phyloP scores from a whole-genome alignment of 2,888 invertebrate genomes.

The Drosophila lacicola region DNA sequence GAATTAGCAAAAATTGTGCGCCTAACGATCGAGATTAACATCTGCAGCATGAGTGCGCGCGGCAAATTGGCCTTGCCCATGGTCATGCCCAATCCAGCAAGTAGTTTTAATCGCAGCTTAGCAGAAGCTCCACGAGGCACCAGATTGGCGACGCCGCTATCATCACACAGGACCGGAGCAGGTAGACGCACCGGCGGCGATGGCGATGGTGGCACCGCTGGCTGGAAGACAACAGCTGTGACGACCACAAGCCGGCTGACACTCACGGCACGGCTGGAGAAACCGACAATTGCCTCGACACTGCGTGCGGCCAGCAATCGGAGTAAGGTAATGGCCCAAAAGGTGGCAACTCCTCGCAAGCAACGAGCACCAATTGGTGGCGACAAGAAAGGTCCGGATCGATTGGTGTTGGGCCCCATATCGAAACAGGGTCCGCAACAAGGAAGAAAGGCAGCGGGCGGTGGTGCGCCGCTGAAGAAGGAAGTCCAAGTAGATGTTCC shows the following conservation, averaged over 20 bases:
- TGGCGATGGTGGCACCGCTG: conserved; percentile 66
- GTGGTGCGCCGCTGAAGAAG: conserved; percentile 5
- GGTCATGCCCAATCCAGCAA: neutral
- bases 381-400: conserved; percentile 7
- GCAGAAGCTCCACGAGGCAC: conserved; percentile 20
- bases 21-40: conserved; percentile 43
- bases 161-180: conserved; percentile 50
- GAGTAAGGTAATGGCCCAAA: conserved; percentile 14
- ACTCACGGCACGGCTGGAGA: conserved; percentile 33
- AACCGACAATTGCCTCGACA: conserved; percentile 62
- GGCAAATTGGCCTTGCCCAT: conserved; percentile 3
- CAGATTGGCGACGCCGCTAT: conserved; percentile 47
- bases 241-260: neutral
- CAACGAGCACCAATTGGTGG: neutral
- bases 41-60: conserved; percentile 45
- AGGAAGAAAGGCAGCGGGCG: conserved; percentile 16
- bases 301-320: conserved; percentile 58
- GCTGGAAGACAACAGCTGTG: conserved; percentile 35
- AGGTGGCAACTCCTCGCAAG: conserved; percentile 17
- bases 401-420: neutral
- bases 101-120: conserved; percentile 2
- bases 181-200: conserved; percentile 49
- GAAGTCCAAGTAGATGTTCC: conserved; percentile 4
- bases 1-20: conserved; percentile 43
- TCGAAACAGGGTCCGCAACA: conserved; percentile 27